Conservation (phyloP, 2,888 invertebrate genomes). For the Plutella xylostella region DNA sequence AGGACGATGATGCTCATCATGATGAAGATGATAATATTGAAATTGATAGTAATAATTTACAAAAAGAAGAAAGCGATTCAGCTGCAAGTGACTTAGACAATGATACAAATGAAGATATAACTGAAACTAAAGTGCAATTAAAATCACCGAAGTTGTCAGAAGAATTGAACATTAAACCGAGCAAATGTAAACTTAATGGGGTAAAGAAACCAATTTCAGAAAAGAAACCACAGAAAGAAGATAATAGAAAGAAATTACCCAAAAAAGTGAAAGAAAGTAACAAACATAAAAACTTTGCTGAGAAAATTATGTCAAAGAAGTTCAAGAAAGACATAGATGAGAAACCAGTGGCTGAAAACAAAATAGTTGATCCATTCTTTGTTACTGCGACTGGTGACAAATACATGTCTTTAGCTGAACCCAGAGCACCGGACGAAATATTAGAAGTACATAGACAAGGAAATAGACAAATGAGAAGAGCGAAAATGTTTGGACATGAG, state of each 20-base stretch:
- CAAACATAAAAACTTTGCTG: constrained; percentile 50
- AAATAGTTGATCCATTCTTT: constrained; percentile 59
- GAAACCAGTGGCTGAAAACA: constrained; percentile 24
- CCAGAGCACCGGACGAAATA: constrained; percentile 53
- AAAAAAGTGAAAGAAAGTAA: constrained; percentile 39
- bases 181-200: constrained; percentile 4
- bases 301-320: constrained; percentile 42
- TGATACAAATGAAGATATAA: constrained; percentile 6
- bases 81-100: constrained; percentile 14
- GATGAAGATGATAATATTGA: constrained; percentile 7
- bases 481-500: constrained; percentile 55
- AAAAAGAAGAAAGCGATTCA: constrained; percentile 12
- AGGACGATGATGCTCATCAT: constrained; percentile 7
- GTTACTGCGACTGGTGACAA: constrained; percentile 53
- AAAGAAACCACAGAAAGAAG: constrained; percentile 5
- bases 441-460: constrained; percentile 53
- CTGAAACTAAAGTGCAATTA: constrained; percentile 5
- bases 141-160: too few species aligned
- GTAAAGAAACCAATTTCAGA: constrained; percentile 8
- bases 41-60: constrained; percentile 9
- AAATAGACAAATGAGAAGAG: constrained; percentile 53
- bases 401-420: constrained; percentile 56
- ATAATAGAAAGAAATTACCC: constrained; percentile 11
- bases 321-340: constrained; percentile 35
- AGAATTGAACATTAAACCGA: too few species aligned